Evolutionary conservation across 92 coral and sea anemone species (phyloP), one percentile per base, ranked within the genome.

Genomic region (Bergia sp.): DNA sequence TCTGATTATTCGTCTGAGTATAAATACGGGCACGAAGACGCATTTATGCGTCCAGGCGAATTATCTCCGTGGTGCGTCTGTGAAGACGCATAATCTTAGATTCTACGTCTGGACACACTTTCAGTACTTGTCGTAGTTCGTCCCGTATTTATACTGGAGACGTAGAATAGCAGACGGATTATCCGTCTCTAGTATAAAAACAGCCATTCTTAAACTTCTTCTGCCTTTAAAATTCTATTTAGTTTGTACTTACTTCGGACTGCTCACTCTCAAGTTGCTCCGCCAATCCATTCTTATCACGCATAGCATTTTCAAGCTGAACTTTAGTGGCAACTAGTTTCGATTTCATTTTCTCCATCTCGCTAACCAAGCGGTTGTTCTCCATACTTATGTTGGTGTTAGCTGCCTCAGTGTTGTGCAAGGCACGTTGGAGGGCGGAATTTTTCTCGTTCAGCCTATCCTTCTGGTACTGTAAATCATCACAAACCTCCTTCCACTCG

Each of bases 241-340:
- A 80, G 4, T 49, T 49, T 18, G n/a, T 65, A 71, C 65, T 84
- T 69, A 84, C 87, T 18, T 71, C 66, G 5, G 87, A 84, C 88
- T 89, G 93, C 47, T 96, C 90, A n/a, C 86, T 93, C 42, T 96
- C 96, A 71, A 95, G 93, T 65, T 94, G 96, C n/a, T 90, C 84
- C 7, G 89, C 80, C n/a, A 92, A 57, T 76, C 53, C 88, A 8
- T 85, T 90, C 75, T 96, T 97, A 16, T 97, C 99, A 81, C 90
- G 92, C 36, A 91, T 94, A 21, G 93, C 92, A 23, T 93, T 85
- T 20, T 93, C 94, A 39, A 96, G 82, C 87, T 93, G 91, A 37
- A 96, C 94, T 85, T 97, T 95, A 15, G 92, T 79, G 87, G 96
- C 94, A 29, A 91, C 85, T 41, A 93, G 89, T 58, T 93, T 97